phyloP scores from a whole-genome alignment of 2,797 vertebrate genomes.

The Sebastes cheni region DNA sequence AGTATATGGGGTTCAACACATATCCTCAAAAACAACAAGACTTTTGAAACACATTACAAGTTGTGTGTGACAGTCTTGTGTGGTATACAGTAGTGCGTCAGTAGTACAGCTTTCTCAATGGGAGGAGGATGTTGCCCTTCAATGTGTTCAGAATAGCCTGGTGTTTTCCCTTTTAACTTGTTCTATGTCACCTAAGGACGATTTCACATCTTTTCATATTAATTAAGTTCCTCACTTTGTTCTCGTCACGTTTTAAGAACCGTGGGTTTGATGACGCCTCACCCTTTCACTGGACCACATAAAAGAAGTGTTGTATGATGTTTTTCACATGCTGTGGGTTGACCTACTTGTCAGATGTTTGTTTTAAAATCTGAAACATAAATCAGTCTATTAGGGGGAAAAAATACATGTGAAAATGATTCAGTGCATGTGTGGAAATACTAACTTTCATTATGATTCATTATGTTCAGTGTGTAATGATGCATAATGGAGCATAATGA shows the following conservation, averaged over 20 bases:
- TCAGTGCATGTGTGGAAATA: slow-evolving; percentile 36
- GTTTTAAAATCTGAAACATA: slow-evolving; percentile 25
- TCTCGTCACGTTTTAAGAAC: slow-evolving; percentile 23
- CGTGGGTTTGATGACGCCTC: slow-evolving; percentile 10
- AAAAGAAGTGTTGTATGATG: slow-evolving; percentile 9
- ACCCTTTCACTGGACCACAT: slow-evolving; percentile 38
- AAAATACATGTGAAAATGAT: slow-evolving; percentile 2
- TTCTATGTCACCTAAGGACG: background rate
- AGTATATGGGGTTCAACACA: background rate
- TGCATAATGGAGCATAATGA: slow-evolving; percentile 13
- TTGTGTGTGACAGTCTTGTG: slow-evolving; percentile 13
- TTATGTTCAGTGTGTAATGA: slow-evolving; percentile 29
- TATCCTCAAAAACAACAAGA: slow-evolving; percentile 7
- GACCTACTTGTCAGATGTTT: slow-evolving; percentile 45
- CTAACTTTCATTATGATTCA: slow-evolving; percentile 44
- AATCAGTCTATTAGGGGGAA: slow-evolving; percentile 18
- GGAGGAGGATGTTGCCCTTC: background rate
- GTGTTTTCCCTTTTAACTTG: slow-evolving; percentile 18
- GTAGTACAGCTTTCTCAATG: slow-evolving; percentile 1
- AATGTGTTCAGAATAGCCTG: background rate
- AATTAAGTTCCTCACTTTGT: slow-evolving; percentile 1
- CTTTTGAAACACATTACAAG: slow-evolving; percentile 13
- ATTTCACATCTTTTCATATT: background rate
- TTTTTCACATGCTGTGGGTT: slow-evolving; percentile 35
- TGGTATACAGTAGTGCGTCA: slow-evolving; percentile 21